A percentile compares a stretch with the other conserved stretches of the same genome.
These are phyloP conservation scores for Poeciliopsis infans DNA, from an alignment of 2,797 vertebrate species.

Conservation along the genomic window DNA sequence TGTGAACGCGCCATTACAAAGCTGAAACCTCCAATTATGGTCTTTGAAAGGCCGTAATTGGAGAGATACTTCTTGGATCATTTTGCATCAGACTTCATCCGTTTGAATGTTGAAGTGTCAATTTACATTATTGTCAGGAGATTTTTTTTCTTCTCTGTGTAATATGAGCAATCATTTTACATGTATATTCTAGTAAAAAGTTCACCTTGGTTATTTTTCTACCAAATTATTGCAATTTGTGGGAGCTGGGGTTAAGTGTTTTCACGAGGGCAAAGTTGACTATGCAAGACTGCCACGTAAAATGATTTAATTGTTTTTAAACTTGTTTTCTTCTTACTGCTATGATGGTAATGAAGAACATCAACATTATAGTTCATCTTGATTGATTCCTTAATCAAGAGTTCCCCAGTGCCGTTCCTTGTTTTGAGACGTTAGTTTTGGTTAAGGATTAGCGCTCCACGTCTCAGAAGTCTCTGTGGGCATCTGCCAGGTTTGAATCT, in stretches of 20 bases:
- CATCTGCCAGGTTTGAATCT: slow-evolving; percentile 43
- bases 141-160: slow-evolving; percentile 47
- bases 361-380: slow-evolving; percentile 22
- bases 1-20: no score
- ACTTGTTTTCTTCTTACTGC: slow-evolving; percentile 14
- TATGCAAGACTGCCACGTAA: background rate
- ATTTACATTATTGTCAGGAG: slow-evolving; percentile 9
- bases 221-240: slow-evolving; percentile 19
- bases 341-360: slow-evolving; percentile 12
- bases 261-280: slow-evolving; percentile 4
- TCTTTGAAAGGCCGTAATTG: slow-evolving; percentile 30
- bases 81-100: slow-evolving; percentile 66
- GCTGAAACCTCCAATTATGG: background rate
- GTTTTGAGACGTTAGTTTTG: slow-evolving; percentile 45
- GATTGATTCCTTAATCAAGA: slow-evolving; percentile 38
- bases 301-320: slow-evolving; percentile 7
- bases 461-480: slow-evolving; percentile 37
- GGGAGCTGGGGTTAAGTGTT: slow-evolving; percentile 15
- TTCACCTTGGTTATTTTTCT: slow-evolving; percentile 16
- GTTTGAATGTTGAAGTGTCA: slow-evolving; percentile 33
- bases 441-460: slow-evolving; percentile 46
- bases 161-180: slow-evolving; percentile 33
- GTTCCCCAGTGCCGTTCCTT: slow-evolving; percentile 44
- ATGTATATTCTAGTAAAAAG: slow-evolving; percentile 53
- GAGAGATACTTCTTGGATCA: slow-evolving; percentile 73